Evolutionary conservation across 1,140 invertebrate species (phyloP).

Genomic region (Ptiloglossa arizonensis): DNA sequence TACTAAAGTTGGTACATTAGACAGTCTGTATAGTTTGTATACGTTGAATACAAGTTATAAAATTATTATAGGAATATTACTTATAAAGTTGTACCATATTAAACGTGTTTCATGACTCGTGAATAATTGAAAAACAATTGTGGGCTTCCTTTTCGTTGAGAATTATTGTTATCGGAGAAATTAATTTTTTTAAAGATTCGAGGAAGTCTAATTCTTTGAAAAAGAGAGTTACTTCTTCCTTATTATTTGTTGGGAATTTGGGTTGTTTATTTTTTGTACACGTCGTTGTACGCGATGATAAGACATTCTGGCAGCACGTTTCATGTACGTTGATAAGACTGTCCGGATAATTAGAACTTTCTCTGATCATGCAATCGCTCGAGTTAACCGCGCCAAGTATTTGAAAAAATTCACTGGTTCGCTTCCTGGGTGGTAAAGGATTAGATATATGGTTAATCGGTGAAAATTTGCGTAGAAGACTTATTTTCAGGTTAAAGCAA

Average conservation of each 20-base stretch:
- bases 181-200: too few species aligned
- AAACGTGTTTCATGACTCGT: too few species aligned
- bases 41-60: too few species aligned
- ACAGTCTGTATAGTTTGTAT: too few species aligned
- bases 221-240: background rate
- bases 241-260: background rate
- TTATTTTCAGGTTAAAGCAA: background rate
- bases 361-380: background rate
- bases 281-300: background rate
- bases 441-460: background rate
- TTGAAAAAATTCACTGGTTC: background rate
- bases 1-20: too few species aligned
- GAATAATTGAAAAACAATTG: too few species aligned
- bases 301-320: slow-evolving; percentile 1
- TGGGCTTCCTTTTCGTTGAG: too few species aligned
- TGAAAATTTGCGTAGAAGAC: background rate
- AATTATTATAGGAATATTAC: too few species aligned
- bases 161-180: too few species aligned
- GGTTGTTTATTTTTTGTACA: background rate
- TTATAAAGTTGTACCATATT: too few species aligned
- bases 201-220: too few species aligned
- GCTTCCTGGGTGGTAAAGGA: background rate
- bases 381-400: background rate
- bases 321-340: slow-evolving; percentile 16
- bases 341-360: slow-evolving; percentile 25